phyloP scores from a whole-genome alignment of 2,797 vertebrate species.

The Pitangus sulphuratus region DNA sequence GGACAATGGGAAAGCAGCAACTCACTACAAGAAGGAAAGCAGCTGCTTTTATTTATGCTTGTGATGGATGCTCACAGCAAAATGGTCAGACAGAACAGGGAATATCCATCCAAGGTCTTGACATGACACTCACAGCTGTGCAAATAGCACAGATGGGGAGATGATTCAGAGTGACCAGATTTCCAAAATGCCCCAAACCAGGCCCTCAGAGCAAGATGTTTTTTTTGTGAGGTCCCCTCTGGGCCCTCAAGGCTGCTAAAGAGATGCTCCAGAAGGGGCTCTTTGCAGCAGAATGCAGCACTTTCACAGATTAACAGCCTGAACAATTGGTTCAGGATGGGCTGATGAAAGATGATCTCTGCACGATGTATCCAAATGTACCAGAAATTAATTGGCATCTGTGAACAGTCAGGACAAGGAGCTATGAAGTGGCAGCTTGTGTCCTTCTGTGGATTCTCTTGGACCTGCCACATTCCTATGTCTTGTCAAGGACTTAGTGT shows the following conservation, averaged over 20 bases:
- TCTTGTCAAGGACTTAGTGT: not conserved
- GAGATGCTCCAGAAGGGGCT: not conserved
- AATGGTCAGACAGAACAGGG: conserved; percentile 49
- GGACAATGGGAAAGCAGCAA: conserved; percentile 19
- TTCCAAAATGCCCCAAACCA: conserved; percentile 35
- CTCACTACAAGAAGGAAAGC: not conserved
- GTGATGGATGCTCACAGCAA: conserved; percentile 57
- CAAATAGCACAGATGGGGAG: conserved; percentile 54
- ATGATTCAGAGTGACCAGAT: conserved; percentile 42
- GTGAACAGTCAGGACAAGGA: not conserved
- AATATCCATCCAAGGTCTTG: conserved; percentile 58
- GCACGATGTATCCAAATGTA: not conserved
- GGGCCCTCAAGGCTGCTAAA: not conserved
- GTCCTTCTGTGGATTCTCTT: not conserved
- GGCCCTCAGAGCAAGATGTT: conserved; percentile 3
- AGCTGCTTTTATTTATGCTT: conserved; percentile 53
- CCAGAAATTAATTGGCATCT: not conserved
- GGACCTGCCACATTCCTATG: not conserved
- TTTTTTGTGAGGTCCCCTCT: not conserved
- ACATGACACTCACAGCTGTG: conserved; percentile 60
- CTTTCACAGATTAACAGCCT: conserved; percentile 34
- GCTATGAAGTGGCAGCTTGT: not conserved
- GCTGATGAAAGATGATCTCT: not conserved
- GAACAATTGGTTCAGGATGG: not conserved
- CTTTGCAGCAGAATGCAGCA: not conserved